phyloP scores from a whole-genome alignment of 2,888 invertebrate genomes.

The Antheraea yamamai region DNA sequence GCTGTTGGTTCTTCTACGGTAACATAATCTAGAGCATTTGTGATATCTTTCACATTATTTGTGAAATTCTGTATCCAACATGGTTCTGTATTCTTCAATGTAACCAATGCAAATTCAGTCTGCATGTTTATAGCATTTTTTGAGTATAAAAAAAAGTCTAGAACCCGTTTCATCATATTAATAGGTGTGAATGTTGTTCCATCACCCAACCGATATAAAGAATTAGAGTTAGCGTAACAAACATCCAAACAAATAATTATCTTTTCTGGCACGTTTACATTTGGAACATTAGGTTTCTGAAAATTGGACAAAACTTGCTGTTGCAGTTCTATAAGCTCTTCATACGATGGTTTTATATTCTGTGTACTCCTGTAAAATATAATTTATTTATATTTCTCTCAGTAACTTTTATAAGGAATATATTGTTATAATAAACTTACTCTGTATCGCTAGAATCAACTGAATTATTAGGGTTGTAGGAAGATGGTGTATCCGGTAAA shows the following conservation, averaged over 20 bases:
- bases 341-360: conserved; percentile 17
- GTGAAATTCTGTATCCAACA: conserved; percentile 85
- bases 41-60: conserved; percentile 81
- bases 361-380: conserved; percentile 33
- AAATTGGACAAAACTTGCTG: conserved; percentile 69
- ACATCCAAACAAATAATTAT: conserved; percentile 85
- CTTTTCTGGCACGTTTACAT: conserved; percentile 82
- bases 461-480: conserved; percentile 38
- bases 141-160: conserved; percentile 84
- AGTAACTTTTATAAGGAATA: background rate
- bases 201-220: conserved; percentile 76
- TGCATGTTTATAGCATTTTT: conserved; percentile 83
- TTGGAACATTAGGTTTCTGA: conserved; percentile 72
- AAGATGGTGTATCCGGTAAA: conserved; percentile 46
- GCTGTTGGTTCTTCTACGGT: conserved; percentile 73
- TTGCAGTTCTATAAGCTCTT: conserved; percentile 37
- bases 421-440: conserved; percentile 32
- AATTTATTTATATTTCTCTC: background rate
- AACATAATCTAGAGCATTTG: conserved; percentile 80
- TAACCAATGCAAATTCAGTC: conserved; percentile 85
- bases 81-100: conserved; percentile 77
- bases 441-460: conserved; percentile 38
- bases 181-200: conserved; percentile 81
- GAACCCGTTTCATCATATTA: conserved; percentile 83
- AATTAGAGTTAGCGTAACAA: conserved; percentile 80